Evolutionary conservation across 2,113 vertebrate species (phyloP).

Genomic region (Lepidothrix coronata): DNA sequence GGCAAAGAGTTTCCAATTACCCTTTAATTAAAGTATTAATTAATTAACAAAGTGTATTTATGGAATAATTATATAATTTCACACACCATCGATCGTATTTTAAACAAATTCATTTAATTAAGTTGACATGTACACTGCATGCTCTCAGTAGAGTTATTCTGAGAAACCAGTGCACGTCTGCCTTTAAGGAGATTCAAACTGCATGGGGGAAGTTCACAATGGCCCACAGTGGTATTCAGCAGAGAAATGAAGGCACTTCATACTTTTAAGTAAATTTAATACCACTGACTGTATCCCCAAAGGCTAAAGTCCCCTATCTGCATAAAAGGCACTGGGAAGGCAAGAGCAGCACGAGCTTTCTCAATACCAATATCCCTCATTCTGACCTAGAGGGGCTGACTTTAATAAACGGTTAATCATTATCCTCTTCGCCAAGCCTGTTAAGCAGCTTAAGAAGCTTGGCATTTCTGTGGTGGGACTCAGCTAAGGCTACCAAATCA

Average conservation of each 20-base stretch:
- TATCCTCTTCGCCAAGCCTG: constrained; percentile 49
- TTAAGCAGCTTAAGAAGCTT: constrained; percentile 59
- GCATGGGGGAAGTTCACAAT: not conserved
- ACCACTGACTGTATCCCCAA: not conserved
- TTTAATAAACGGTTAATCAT: constrained; percentile 63
- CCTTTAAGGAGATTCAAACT: constrained; percentile 22
- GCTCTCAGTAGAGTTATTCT: constrained; percentile 46
- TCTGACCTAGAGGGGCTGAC: constrained; percentile 54
- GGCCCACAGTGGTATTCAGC: not conserved
- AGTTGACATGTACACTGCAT: constrained; percentile 44
- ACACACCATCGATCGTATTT: constrained; percentile 60
- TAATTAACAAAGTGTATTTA: constrained; percentile 70
- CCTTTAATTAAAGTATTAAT: constrained; percentile 73
- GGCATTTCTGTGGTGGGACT: constrained; percentile 39
- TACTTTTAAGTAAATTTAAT: constrained; percentile 50
- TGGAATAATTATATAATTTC: constrained; percentile 74
- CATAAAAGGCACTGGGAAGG: constrained; percentile 32
- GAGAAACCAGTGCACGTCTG: not conserved
- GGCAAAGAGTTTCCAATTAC: constrained; percentile 55
- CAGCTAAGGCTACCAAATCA: constrained; percentile 27
- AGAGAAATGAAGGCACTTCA: constrained; percentile 16
- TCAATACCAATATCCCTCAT: constrained; percentile 26
- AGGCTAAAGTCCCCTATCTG: constrained; percentile 37
- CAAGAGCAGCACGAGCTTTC: not conserved
- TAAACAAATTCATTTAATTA: constrained; percentile 68